Conservation (phyloP, 2,888 invertebrate species). For the Athripsodes cinereus region DNA sequence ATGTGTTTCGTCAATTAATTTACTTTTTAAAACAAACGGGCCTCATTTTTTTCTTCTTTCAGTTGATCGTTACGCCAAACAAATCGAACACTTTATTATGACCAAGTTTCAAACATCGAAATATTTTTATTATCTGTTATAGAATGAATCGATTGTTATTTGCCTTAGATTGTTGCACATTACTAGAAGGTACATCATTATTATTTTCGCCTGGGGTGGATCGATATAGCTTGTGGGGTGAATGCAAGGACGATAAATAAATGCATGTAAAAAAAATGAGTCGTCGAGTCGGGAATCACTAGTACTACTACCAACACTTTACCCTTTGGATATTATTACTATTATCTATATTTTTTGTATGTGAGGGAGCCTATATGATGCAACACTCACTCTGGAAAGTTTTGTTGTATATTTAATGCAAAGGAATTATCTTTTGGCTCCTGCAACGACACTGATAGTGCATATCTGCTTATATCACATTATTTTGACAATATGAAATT, state of each 20-base stretch:
- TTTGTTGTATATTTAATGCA: background rate
- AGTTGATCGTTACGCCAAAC: too few relatives aligned
- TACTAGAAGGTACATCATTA: background rate
- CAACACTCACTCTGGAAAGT: background rate
- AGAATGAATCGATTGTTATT: too few relatives aligned
- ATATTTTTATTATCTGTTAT: too few relatives aligned
- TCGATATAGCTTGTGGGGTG: constrained; percentile 3
- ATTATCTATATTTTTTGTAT: background rate
- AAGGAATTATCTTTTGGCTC: background rate
- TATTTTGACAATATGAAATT: too few relatives aligned
- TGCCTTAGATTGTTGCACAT: too few relatives aligned
- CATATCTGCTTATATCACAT: too few relatives aligned
- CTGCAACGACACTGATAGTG: background rate
- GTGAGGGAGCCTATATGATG: background rate
- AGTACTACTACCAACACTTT: too few relatives aligned
- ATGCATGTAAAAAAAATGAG: constrained; percentile 7
- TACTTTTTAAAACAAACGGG: too few relatives aligned
- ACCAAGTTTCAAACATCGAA: too few relatives aligned
- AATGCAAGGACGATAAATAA: constrained; percentile 8
- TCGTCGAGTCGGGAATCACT: constrained; percentile 3
- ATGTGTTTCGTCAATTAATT: too few relatives aligned
- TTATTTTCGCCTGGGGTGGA: constrained; percentile 13
- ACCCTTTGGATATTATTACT: constrained; percentile 3
- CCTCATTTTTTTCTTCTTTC: too few relatives aligned
- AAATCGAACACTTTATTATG: too few relatives aligned